phyloP scores from a whole-genome alignment of 2,113 vertebrate genomes.

The Chloropsis hardwickii region DNA sequence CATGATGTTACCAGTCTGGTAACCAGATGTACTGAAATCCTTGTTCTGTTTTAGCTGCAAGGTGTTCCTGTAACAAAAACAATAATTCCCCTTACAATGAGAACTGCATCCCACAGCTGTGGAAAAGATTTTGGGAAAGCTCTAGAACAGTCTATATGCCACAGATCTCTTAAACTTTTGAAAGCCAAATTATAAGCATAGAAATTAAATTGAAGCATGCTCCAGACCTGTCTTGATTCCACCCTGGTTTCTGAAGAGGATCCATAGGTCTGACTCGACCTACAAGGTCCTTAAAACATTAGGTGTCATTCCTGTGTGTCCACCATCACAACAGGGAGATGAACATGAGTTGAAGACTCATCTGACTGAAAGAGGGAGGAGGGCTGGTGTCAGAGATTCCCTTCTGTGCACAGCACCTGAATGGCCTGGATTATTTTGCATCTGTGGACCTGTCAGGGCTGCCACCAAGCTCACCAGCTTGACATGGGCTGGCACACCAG shows the following conservation, averaged over 20 bases:
- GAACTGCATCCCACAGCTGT: neutral
- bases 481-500: neutral
- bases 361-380: neutral
- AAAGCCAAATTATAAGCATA: neutral
- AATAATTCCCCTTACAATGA: neutral
- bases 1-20: neutral
- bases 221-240: neutral
- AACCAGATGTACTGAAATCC: neutral
- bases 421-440: neutral
- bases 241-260: neutral
- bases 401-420: neutral
- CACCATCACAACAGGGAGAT: neutral
- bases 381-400: neutral
- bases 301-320: neutral
- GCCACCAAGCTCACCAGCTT: neutral
- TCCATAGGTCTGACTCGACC: neutral
- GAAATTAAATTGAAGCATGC: neutral
- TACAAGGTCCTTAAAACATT: fast-evolving
- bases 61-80: neutral
- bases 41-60: neutral
- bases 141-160: neutral
- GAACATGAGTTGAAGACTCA: neutral
- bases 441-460: neutral
- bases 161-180: neutral
- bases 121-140: neutral